Evolutionary conservation across 35 echinoderm and acorn worm species (phyloP), one percentile per base, ranked within the genome.

Genomic region (Chiridota heheva): DNA sequence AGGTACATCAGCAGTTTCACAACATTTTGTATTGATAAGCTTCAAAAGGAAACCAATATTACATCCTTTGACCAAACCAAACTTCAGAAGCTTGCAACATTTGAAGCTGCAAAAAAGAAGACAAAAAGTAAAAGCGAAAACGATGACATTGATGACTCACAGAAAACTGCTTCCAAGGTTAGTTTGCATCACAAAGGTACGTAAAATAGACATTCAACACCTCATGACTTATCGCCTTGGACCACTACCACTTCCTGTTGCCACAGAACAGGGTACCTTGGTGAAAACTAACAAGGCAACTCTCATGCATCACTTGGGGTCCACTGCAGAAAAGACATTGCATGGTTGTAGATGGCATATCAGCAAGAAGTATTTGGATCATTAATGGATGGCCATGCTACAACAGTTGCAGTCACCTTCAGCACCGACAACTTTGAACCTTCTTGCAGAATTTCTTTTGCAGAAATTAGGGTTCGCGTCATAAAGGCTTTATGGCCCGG

Each of bases 211-310:
- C 41, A 31, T 82, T 17, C 31, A 59, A 26, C 55, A 86, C 1
- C 82, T 92, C 49, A 16, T 87, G 56, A 33, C 64, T 1, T 63
- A 87, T 40, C 82, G 48, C 16, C 58, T 87, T 61, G 73, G 59
- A 0, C 81, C 82, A 44, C 63, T 80, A 18, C 82, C 89, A 69
- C 60, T 81, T 5, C 5, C 74, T 5, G 56, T 81, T 12, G 16
- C 73, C 4, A 86, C 38, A 80, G 3, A 69, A 4, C 40, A 86
- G 40, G 81, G 88, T 41, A 61, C 82, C 44, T 44, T 91, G 31
- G 73, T 91, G 0, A 90, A 90, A 76, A 73, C 67, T 36, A 67
- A 83, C 57, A 84, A 90, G 69, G 87, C 86, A 33, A 58, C 28
- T 2, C 48, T 89, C 18, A 35, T 89, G 31, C 86, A 89, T 42